Evolutionary conservation across 2,113 vertebrate species (phyloP).

Genomic region (Sprattus sprattus): DNA sequence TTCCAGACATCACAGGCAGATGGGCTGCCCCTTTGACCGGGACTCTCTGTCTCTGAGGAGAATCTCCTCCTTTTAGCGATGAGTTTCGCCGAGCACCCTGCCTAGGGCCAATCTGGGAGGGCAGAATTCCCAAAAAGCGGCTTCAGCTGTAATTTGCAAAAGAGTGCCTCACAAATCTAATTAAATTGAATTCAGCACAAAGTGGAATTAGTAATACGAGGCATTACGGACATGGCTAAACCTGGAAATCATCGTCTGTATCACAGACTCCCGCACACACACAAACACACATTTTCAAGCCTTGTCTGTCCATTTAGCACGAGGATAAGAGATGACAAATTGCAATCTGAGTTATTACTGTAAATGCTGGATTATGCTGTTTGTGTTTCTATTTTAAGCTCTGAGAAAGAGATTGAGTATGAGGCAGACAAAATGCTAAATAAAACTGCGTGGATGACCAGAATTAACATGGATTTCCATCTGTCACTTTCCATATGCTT

Average conservation of each 20-base stretch:
- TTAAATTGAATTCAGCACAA: background rate
- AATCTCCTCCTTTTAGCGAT: background rate
- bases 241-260: background rate
- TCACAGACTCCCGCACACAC: background rate
- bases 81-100: background rate
- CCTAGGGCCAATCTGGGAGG: background rate
- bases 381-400: constrained; percentile 37
- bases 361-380: constrained; percentile 62
- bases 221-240: background rate
- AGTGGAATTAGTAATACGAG: background rate
- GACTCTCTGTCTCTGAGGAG: background rate
- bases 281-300: background rate
- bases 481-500: background rate
- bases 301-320: constrained; percentile 6
- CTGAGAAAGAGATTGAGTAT: background rate
- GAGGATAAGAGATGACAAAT: constrained; percentile 19
- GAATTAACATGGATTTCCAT: constrained; percentile 7
- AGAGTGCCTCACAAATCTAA: background rate
- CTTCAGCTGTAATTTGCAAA: background rate
- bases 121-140: background rate
- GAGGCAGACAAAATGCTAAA: background rate
- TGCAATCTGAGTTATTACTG: constrained; percentile 54
- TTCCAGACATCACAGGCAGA: background rate
- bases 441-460: background rate
- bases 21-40: background rate